Conservation (phyloP, 2,797 vertebrate species). For the Triplophysa bombifrons region DNA sequence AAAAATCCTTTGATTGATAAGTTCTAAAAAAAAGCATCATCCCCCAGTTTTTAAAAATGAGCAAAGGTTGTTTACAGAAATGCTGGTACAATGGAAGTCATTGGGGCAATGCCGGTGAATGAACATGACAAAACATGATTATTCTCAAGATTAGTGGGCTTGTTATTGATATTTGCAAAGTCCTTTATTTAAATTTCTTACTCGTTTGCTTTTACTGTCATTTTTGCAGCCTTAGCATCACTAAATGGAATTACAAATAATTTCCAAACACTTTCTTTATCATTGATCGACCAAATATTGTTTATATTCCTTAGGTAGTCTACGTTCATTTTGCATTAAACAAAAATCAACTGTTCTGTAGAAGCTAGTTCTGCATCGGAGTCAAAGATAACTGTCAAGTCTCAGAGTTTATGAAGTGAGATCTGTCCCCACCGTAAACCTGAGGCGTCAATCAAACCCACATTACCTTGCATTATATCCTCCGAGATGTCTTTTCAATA, state of each 20-base stretch:
- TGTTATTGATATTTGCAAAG: too few species aligned
- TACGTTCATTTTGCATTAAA: too few species aligned
- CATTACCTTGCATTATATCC: conserved; percentile 3
- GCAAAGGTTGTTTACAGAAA: too few species aligned
- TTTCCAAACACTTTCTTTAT: neutral
- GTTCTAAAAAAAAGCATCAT: neutral
- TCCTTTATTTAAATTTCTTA: neutral
- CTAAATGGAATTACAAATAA: neutral
- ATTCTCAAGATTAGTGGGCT: too few species aligned
- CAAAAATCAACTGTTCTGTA: too few species aligned
- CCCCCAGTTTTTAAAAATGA: too few species aligned
- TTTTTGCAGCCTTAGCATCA: neutral
- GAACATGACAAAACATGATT: too few species aligned
- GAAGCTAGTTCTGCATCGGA: neutral
- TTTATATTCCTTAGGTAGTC: too few species aligned
- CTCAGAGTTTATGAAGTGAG: neutral
- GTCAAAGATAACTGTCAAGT: conserved; percentile 1
- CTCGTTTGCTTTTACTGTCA: neutral
- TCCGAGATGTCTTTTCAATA: neutral
- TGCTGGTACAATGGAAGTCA: too few species aligned
- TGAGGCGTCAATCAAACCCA: neutral
- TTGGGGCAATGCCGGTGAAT: too few species aligned
- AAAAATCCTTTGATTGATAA: neutral
- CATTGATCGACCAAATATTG: too few species aligned
- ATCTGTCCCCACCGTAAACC: neutral